Percentiles rank a stretch among this genome's conserved stretches.
phyloP scores from a whole-genome alignment of 30 jellyfish, hydroid and myxozoan genomes.

The Aurelia aurita complex sp. Pacific region DNA sequence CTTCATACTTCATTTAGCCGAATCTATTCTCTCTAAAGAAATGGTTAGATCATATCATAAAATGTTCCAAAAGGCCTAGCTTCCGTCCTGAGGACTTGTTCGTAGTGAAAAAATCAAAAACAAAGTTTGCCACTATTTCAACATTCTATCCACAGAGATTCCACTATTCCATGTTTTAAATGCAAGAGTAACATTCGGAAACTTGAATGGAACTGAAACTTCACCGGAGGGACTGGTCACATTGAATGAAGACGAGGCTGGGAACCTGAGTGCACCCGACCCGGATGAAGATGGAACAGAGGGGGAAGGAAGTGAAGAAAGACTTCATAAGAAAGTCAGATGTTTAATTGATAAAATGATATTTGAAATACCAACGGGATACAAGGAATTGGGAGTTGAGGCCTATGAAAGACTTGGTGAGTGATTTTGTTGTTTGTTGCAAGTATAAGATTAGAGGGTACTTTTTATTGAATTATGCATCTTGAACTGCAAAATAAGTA shows the following conservation, averaged over 20 bases:
- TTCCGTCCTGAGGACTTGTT: not conserved
- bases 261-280: constrained; percentile 35
- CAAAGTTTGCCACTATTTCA: not conserved
- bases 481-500: too few relatives aligned
- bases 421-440: too few relatives aligned
- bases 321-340: constrained; percentile 61
- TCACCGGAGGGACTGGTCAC: constrained; percentile 87
- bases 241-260: constrained; percentile 56
- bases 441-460: too few relatives aligned
- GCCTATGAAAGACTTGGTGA: constrained; percentile 72
- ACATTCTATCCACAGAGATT: constrained; percentile 52
- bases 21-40: too few relatives aligned
- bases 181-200: constrained; percentile 92
- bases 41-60: too few relatives aligned
- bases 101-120: not conserved
- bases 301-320: constrained; percentile 22
- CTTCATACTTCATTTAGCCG: too few relatives aligned
- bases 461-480: too few relatives aligned
- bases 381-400: constrained; percentile 83
- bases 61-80: too few relatives aligned
- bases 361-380: constrained; percentile 75
- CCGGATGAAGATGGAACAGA: constrained; percentile 17
- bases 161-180: constrained; percentile 92
- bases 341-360: constrained; percentile 93
- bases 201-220: constrained; percentile 81